Percentiles rank a stretch among this genome's conserved stretches.
Conservation (phyloP, 2,113 vertebrate species). For the Oreochromis spilurus region DNA sequence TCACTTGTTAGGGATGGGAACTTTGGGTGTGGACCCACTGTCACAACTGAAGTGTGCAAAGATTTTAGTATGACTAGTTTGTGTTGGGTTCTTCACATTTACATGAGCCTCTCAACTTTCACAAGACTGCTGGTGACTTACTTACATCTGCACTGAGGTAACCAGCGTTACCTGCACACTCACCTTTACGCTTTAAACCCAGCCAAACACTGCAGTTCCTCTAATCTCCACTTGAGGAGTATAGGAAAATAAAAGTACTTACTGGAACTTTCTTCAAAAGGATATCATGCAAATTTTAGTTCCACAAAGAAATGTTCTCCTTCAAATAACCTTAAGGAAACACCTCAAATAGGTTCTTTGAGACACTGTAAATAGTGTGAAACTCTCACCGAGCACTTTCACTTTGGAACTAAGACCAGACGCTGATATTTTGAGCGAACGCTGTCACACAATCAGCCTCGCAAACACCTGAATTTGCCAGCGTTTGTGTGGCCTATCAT, state of each 20-base stretch:
- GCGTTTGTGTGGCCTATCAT: accelerated
- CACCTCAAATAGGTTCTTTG: not conserved
- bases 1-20: not conserved
- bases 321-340: not conserved
- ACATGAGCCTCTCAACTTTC: not conserved
- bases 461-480: not conserved
- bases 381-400: not conserved
- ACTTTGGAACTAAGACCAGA: not conserved
- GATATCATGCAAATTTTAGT: not conserved
- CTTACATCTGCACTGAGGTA: not conserved
- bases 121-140: not conserved
- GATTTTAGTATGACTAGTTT: not conserved
- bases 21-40: not conserved
- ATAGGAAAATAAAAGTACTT: no score
- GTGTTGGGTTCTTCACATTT: not conserved
- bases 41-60: not conserved
- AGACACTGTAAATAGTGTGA: not conserved
- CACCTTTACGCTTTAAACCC: not conserved
- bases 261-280: not conserved
- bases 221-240: not conserved
- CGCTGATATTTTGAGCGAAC: not conserved
- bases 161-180: not conserved
- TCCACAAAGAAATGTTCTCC: not conserved
- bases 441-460: not conserved
- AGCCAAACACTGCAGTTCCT: not conserved